Base-by-base conservation (phyloP, 2,797 vertebrate genomes). In the Fistularia tabacaria region DNA sequence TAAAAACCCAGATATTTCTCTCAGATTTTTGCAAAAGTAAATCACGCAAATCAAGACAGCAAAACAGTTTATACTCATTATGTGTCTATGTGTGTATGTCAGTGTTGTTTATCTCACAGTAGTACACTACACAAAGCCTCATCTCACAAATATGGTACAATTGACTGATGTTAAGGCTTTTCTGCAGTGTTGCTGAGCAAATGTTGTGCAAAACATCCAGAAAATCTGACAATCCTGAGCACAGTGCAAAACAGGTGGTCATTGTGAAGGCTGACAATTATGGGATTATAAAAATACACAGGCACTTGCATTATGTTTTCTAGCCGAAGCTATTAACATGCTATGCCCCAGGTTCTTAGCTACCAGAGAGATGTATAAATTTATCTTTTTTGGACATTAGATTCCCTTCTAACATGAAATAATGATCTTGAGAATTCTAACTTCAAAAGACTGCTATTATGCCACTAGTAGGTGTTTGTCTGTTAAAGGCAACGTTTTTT, bases 401-500 rank as follows among this genome's bases (percentile, higher is more conserved):
- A 25, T 25, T 25, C 25, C 25, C 25, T 25, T 64, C 6, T 55
- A 14, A 62, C 53, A 77, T 59, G 3, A 59, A 66, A 66, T n/a
- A 49, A 7, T 12, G 38, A 1, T 63, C 66, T 65, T 61, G 10
- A 42, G 56, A 50, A 67, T n/a, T 14, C 3, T 25, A 13, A 36
- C 51, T 60, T 57, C 68, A 64, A 76, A 66, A 59, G 46, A 13
- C 42, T 11, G 10, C 6, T 11, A 54, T 72, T 57, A 63, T 44
- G 44, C 14, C 59, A 25, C 40, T 54, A 64, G 51, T 14, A 10
- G 51, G 64, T 25, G 49, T 57, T 63, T 63, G n/a, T 53, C 37
- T 46, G 14, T 25, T 69, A 74, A 77, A 54, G 38, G 11, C 60
- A 54, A 45, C 58, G 5, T 25, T 25, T 25, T 25, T 25, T 25